These are phyloP conservation scores for Eptesicus fuscus DNA, from an alignment of 2,113 vertebrate genomes.

Conservation along the genomic window DNA sequence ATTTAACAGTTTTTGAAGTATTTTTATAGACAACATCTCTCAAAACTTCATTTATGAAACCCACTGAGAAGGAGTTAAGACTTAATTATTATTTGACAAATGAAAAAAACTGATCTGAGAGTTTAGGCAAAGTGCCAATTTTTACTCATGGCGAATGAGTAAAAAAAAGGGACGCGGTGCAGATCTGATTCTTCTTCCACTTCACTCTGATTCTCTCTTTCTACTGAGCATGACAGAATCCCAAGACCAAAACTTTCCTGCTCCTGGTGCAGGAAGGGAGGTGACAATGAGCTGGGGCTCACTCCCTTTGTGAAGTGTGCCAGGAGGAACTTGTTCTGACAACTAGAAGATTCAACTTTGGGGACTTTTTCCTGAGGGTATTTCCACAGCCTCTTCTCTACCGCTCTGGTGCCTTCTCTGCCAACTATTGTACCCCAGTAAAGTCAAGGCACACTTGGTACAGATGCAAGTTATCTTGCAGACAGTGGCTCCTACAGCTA, in stretches of 20 bases:
- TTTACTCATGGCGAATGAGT: not conserved
- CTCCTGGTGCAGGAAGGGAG: not conserved
- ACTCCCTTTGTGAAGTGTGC: not conserved
- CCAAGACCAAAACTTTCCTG: not conserved
- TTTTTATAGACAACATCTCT: not conserved
- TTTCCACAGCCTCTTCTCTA: conserved; percentile 33
- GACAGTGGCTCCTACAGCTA: too few species aligned
- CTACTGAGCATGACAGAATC: not conserved
- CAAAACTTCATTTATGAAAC: not conserved
- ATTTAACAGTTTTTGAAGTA: not conserved
- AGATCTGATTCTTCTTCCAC: not conserved
- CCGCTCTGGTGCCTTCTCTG: not conserved
- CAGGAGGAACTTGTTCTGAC: conserved; percentile 54
- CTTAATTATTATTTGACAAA: conserved; percentile 50
- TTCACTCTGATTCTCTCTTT: not conserved
- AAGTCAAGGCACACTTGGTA: not conserved
- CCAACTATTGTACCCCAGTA: not conserved
- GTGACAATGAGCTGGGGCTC: not conserved
- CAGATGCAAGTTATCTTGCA: not conserved
- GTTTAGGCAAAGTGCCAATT: not conserved
- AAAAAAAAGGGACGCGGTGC: not conserved
- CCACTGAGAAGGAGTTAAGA: not conserved
- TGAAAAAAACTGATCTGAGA: conserved; percentile 38
- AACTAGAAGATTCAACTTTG: not conserved
- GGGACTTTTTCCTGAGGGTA: conserved; percentile 48